A percentile compares a stretch with the other conserved stretches of the same genome.
These are phyloP conservation scores for Meandrusa payeni DNA, from an alignment of 2,888 invertebrate genomes.

Conservation along the genomic window DNA sequence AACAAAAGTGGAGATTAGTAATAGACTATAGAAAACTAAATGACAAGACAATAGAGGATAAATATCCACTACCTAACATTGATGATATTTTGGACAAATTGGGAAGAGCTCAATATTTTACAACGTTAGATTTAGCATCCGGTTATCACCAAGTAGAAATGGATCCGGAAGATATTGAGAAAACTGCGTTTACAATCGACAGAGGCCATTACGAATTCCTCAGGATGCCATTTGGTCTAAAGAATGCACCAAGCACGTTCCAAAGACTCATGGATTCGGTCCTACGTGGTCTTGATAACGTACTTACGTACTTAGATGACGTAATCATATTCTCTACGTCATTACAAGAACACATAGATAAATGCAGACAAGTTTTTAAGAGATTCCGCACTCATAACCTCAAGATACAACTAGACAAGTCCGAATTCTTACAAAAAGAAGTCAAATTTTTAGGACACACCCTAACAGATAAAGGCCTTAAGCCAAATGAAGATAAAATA, in stretches of 20 bases:
- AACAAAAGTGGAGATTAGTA: neutral
- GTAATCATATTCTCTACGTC: slow-evolving; percentile 32
- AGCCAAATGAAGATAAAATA: slow-evolving; percentile 39
- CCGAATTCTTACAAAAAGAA: slow-evolving; percentile 30
- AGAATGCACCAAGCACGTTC: slow-evolving; percentile 39
- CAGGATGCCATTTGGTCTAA: slow-evolving; percentile 40
- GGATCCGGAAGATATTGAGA: slow-evolving; percentile 31
- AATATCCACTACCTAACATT: neutral
- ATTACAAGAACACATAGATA: slow-evolving; percentile 33
- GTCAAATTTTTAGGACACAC: slow-evolving; percentile 41
- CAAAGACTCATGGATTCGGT: slow-evolving; percentile 42
- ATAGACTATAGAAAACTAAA: slow-evolving; percentile 2
- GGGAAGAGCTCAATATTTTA: neutral
- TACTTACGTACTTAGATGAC: slow-evolving; percentile 35
- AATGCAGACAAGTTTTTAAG: slow-evolving; percentile 32
- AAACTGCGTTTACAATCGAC: slow-evolving; percentile 39
- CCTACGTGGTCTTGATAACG: slow-evolving; percentile 35
- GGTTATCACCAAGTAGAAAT: slow-evolving; percentile 28
- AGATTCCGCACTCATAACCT: slow-evolving; percentile 29
- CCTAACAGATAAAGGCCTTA: slow-evolving; percentile 36
- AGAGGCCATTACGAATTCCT: slow-evolving; percentile 38
- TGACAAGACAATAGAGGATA: neutral
- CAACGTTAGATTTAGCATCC: slow-evolving; percentile 24
- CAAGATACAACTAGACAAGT: slow-evolving; percentile 33
- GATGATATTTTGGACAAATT: neutral